phyloP scores from a whole-genome alignment of 2,888 invertebrate genomes.

The Polia nebulosa region DNA sequence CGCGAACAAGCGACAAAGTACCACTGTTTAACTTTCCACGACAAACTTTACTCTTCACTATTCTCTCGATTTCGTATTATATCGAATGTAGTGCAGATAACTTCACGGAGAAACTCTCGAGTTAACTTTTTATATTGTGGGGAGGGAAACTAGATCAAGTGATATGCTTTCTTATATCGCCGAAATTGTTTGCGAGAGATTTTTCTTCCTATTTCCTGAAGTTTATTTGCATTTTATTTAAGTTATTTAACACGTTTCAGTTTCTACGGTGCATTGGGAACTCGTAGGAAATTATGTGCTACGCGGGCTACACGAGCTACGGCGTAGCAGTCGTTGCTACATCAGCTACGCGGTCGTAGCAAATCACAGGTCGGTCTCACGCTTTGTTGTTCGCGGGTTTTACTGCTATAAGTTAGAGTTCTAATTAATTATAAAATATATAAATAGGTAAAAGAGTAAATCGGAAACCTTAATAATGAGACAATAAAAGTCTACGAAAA shows the following conservation, averaged over 20 bases:
- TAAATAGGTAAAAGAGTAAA: background rate
- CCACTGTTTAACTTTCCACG: slow-evolving; percentile 77
- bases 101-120: slow-evolving; percentile 68
- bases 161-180: slow-evolving; percentile 58
- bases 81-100: slow-evolving; percentile 73
- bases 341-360: slow-evolving; percentile 46
- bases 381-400: slow-evolving; percentile 20
- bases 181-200: slow-evolving; percentile 37
- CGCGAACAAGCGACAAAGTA: slow-evolving; percentile 73
- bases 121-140: slow-evolving; percentile 71
- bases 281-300: slow-evolving; percentile 19
- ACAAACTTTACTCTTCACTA: slow-evolving; percentile 77
- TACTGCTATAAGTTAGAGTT: background rate
- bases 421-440: too few relatives aligned
- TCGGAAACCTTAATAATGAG: background rate
- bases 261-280: slow-evolving; percentile 1
- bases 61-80: slow-evolving; percentile 76
- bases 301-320: slow-evolving; percentile 47
- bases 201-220: slow-evolving; percentile 15
- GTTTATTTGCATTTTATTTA: slow-evolving; percentile 11
- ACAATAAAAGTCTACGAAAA: background rate
- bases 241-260: slow-evolving; percentile 9
- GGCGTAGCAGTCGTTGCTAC: slow-evolving; percentile 49
- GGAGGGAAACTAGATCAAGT: slow-evolving; percentile 68
- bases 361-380: slow-evolving; percentile 21